Conservation (phyloP, 2,888 invertebrate genomes). For the Cepaea hortensis region DNA sequence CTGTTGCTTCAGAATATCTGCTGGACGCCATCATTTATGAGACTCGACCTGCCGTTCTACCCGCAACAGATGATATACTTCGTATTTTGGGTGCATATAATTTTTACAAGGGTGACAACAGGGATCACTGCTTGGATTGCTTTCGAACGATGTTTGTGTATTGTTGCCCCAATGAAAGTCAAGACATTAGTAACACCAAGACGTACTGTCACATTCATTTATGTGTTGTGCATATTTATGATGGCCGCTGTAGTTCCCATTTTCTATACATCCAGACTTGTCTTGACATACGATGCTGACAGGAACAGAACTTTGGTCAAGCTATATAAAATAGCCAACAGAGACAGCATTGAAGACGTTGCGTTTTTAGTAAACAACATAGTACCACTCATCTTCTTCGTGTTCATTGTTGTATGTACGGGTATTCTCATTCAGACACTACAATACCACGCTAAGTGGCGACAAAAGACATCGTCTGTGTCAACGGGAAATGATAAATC, state of each 20-base stretch:
- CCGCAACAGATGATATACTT: conserved; percentile 7
- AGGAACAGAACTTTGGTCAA: neutral
- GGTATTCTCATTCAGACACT: neutral
- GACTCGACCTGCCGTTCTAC: neutral
- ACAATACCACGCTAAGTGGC: neutral
- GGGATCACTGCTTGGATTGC: neutral
- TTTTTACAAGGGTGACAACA: conserved; percentile 1
- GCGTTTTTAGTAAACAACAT: neutral
- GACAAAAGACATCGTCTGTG: neutral
- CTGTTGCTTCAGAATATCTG: neutral
- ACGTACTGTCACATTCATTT: neutral
- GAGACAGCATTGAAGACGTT: neutral
- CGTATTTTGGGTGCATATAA: neutral
- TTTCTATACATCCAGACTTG: neutral
- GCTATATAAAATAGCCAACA: neutral
- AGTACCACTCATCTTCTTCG: neutral
- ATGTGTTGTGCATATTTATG: neutral
- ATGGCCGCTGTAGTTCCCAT: neutral
- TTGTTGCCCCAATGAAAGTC: neutral
- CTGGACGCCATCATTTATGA: neutral
- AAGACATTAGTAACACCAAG: neutral
- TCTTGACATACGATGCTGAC: neutral
- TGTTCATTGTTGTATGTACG: neutral
- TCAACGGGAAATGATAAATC: neutral
- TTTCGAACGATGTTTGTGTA: conserved; percentile 6